A percentile compares a stretch with the other conserved stretches of the same genome.
These are phyloP conservation scores for Sarcophaga peregrina DNA, from an alignment of 1,140 invertebrate species.

Conservation along the genomic window DNA sequence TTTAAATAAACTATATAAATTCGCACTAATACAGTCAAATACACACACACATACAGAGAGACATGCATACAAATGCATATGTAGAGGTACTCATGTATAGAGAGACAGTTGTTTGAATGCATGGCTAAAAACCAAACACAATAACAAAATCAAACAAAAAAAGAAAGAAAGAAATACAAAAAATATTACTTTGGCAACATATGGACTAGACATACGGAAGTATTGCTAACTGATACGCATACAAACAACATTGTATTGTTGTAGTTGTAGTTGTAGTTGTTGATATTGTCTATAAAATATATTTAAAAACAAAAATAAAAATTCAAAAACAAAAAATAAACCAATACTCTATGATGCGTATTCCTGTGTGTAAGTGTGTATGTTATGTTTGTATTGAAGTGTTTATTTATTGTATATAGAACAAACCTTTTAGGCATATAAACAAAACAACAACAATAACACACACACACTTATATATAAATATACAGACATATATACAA, in stretches of 20 bases:
- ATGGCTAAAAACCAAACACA: too few relatives aligned
- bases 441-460: slow-evolving; percentile 22
- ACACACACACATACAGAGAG: background rate
- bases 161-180: too few relatives aligned
- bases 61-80: background rate
- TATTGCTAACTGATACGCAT: slow-evolving; percentile 26
- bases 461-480: background rate
- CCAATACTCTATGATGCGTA: background rate
- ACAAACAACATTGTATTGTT: slow-evolving; percentile 9
- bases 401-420: slow-evolving; percentile 23
- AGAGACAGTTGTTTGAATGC: too few relatives aligned
- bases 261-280: background rate
- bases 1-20: slow-evolving; percentile 18
- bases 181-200: slow-evolving; percentile 19
- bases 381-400: background rate
- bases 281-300: background rate
- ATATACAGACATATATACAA: too few relatives aligned
- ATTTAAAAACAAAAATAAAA: background rate
- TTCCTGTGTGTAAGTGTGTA: background rate
- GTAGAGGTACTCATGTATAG: too few relatives aligned
- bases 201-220: slow-evolving; percentile 26
- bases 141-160: too few relatives aligned
- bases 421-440: slow-evolving; percentile 27
- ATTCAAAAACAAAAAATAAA: background rate
- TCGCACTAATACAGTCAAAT: background rate